Evolutionary conservation across 2,797 vertebrate genomes (phyloP).

Genomic region (Protonibea diacanthus): DNA sequence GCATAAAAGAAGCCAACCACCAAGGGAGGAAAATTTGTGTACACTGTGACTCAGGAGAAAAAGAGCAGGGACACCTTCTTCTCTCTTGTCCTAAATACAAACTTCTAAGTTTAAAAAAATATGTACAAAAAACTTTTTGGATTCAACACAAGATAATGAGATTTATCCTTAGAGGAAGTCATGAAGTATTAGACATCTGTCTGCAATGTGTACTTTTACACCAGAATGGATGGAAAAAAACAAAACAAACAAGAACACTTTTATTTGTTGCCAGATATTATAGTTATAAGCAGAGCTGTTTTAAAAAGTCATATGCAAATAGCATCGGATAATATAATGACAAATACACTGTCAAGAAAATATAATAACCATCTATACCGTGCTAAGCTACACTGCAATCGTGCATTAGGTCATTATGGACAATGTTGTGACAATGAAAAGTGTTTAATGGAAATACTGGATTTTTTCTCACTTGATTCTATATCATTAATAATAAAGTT

Average conservation of each 20-base stretch:
- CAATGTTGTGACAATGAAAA: not conserved
- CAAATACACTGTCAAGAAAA: too few species aligned
- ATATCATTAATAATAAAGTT: not conserved
- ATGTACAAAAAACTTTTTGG: not conserved
- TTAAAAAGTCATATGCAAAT: too few species aligned
- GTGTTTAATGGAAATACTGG: not conserved
- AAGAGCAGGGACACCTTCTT: slow-evolving; percentile 33
- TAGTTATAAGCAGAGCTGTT: not conserved
- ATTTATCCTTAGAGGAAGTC: slow-evolving; percentile 3
- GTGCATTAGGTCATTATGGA: not conserved
- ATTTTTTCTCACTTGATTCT: not conserved
- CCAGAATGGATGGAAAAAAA: not conserved
- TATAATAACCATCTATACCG: not conserved
- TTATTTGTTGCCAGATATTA: not conserved
- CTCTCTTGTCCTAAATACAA: slow-evolving; percentile 45
- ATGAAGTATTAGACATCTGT: not conserved
- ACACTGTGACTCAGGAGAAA: slow-evolving; percentile 37
- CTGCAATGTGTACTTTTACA: not conserved
- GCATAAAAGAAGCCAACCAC: slow-evolving; percentile 13
- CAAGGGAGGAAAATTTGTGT: slow-evolving; percentile 31
- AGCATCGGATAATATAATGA: not conserved
- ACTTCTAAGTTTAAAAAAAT: slow-evolving; percentile 11
- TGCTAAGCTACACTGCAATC: not conserved
- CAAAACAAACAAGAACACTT: not conserved
- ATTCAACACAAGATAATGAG: not conserved